Base-by-base conservation (phyloP, 37 sponge, comb jelly and placozoan genomes). In the Cliona cf. orientalis region DNA sequence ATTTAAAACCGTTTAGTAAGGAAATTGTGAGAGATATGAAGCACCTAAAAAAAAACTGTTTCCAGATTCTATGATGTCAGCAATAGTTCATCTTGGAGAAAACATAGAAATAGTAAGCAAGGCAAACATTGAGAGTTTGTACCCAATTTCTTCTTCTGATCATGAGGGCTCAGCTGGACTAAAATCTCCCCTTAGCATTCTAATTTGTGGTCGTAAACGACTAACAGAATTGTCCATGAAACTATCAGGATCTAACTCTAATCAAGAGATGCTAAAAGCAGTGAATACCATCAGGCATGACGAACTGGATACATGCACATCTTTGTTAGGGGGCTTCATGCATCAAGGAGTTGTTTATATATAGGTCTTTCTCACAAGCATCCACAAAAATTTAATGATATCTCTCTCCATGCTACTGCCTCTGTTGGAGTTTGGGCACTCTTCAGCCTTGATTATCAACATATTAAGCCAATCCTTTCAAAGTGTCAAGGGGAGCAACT, bases 371-470 rank as follows among this genome's bases (percentile, higher is more conserved):
- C 78, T 5, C 46, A 78, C 21, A 46, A 69, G 11, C 5, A 28
- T 19, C 58, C 76, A n/a, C n/a, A n/a, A n/a, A 83, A 74, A 0
- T 82, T 80, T 9, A 44, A 68, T 9, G 61, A 29, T 32, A 33
- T 85, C 28, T 37, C 36, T 5, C 56, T 58, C 26, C 28, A 28
- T 66, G 67, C 76, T 29, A 33, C 86, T 32, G 72, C 75, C n/a
- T 80, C 87, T 19, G 87, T 86, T 34, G 87, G 87, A 36, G 74
- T 86, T 1, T 86, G 87, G 87, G 80, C 80, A 71, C 37, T 86
- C 21, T 79, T 90, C 42, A 80, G 91, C 43, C 71, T 85, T 35
- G 46, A 33, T 0, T 80, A 72, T 40, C 32, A 43, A 0, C 78
- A 87, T 53, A 44, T 87, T 14, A 22, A 81, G 38, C 26, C 39